Evolutionary conservation across 2,888 invertebrate genomes (phyloP), one percentile per base, ranked within the genome.

Genomic region (Ochropleura leucogaster): DNA sequence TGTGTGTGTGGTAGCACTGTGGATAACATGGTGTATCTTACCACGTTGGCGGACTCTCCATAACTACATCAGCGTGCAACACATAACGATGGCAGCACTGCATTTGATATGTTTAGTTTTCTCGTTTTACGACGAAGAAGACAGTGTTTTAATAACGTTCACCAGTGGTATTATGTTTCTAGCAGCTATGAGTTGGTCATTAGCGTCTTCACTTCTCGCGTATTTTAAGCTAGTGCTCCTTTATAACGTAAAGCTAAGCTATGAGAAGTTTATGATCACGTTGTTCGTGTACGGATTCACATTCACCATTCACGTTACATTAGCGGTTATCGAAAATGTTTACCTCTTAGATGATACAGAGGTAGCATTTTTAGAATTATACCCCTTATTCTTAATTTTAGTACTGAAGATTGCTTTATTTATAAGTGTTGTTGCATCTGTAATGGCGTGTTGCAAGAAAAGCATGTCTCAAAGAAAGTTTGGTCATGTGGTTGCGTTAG

Each of bases 21-120:
- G 86, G 86, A 70, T 63, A 1, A 82, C 87, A 0, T 89, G 89
- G 89, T 85, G 65, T 16, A 51, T 88, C 6, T 60, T 89, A 47
- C 85, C 85, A n/a, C 76, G 74, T n/a, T 89, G 89, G 89, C 83
- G 89, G 49, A 87, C 81, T n/a, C 68, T 89, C 12, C 84, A 87
- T 20, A 86, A 89, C 78, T 89, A 85, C 69, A 76, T 87, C 69
- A 81, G 66, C 63, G 73, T 85, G 14, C 85, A 85, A n/a, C 85
- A 87, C 46, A 85, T 89, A n/a, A 72, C 80, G 6, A 69, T 72
- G 30, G 87, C 87, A 42, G 82, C 87, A 9, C 3, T 89, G 10
- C 85, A 87, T 62, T 16, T 88, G n/a, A 49, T 71, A 16, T 12
- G 10, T 42, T 10, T 40, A 44, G 14, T 9, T 10, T 14, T 49